Evolutionary conservation across 2,888 invertebrate species (phyloP).

Genomic region (Eurytoma adleriae): DNA sequence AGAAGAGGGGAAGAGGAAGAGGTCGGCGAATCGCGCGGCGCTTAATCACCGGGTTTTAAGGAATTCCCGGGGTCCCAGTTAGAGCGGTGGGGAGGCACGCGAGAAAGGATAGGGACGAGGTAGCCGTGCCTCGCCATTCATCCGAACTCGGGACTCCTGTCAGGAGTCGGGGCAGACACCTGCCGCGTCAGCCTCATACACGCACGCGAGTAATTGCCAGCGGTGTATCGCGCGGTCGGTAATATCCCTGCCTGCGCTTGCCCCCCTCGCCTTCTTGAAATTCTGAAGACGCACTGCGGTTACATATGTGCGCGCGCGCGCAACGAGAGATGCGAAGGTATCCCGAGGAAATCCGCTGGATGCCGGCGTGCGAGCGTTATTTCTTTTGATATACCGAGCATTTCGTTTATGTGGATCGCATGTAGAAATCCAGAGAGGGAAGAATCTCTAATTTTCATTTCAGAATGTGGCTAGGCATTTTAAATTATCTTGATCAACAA

Average conservation of each 20-base stretch:
- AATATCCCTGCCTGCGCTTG: conserved; percentile 43
- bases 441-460: too few relatives aligned
- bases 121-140: conserved; percentile 1
- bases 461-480: too few relatives aligned
- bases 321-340: conserved; percentile 2
- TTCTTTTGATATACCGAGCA: too few relatives aligned
- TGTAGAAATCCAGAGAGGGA: too few relatives aligned
- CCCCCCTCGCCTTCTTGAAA: conserved; percentile 24
- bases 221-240: conserved; percentile 25
- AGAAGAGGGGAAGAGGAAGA: not conserved
- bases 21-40: not conserved
- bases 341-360: conserved; percentile 23
- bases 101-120: conserved; percentile 10
- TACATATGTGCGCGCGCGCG: not conserved
- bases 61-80: conserved; percentile 32
- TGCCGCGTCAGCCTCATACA: conserved; percentile 23
- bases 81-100: conserved; percentile 9
- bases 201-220: conserved; percentile 36
- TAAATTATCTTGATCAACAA: too few relatives aligned
- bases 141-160: conserved; percentile 4
- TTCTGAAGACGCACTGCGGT: conserved; percentile 9
- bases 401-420: too few relatives aligned
- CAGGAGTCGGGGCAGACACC: conserved; percentile 39
- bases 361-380: conserved; percentile 3
- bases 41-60: conserved; percentile 48